Evolutionary conservation across 2,113 vertebrate genomes (phyloP), one percentile per base, ranked within the genome.

Genomic region (Nymphicus hollandicus): DNA sequence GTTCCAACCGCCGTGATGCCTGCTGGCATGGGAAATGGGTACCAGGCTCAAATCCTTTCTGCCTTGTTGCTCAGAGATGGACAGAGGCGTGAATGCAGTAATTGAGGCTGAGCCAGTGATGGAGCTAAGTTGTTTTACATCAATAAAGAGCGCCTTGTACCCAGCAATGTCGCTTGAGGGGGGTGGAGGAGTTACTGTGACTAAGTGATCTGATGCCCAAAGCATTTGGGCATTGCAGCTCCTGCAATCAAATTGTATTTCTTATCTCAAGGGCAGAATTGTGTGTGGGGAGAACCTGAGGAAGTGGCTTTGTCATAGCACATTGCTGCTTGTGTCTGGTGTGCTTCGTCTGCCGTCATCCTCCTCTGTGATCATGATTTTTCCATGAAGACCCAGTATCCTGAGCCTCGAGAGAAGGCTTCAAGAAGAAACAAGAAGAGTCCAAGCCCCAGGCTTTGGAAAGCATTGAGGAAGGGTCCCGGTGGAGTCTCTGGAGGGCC

Each of bases 191-290:
- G 82, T 88, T 76, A 17, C 4, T 31, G 89, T 89, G 94, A 78
- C 66, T 70, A 74, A 91, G 73, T 69, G 86, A 90, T 81, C 82
- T 65, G 41, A 69, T 17, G 86, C 74, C 84, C 90, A 71, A 44
- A 96, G 95, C 80, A 1, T 25, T 73, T 89, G 94, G 88, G 68
- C 74, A 55, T 20, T 39, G 66, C 89, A 66, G 89, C 74, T 93
- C 89, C 69, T 22, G 86, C 86, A 86, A 79, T 89, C 91, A 65
- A 95, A 89, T 97, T 68, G 27, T 58, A 37, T 73, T 93, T 84
- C 76, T 77, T 63, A 25, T 43, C 94, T 92, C 88, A 31, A 71
- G 94, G 94, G 95, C 81, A 82, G 49, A 56, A 47, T 13, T 63
- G 88, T 24, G 64, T 6, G 10, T 0, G 0, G 65, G 73, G 73